Conservation (phyloP, 1,140 invertebrate species). For the Branchinecta lynchi region DNA sequence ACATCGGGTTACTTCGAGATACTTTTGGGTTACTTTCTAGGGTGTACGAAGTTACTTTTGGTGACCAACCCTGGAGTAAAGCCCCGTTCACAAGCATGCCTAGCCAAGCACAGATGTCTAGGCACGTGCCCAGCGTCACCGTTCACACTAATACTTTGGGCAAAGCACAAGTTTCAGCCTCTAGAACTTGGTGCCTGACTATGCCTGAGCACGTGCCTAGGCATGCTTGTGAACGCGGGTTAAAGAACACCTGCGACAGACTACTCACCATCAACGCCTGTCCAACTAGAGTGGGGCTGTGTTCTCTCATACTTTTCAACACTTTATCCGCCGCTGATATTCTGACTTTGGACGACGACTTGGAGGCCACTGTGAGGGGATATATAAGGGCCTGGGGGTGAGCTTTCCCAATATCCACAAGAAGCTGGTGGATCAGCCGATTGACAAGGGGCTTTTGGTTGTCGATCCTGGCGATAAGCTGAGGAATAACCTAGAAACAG, state of each 20-base stretch:
- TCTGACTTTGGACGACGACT: conserved; percentile 68
- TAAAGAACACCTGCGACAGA: neutral
- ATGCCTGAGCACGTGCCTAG: too few species aligned
- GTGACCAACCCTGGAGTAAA: too few species aligned
- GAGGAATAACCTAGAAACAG: conserved; percentile 66
- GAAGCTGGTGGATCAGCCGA: conserved; percentile 73
- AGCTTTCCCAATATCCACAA: conserved; percentile 76
- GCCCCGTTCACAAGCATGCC: too few species aligned
- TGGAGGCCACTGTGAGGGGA: conserved; percentile 90
- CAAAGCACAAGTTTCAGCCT: too few species aligned
- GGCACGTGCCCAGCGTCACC: too few species aligned
- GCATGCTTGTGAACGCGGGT: neutral
- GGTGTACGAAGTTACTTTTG: too few species aligned
- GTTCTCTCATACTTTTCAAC: conserved; percentile 85
- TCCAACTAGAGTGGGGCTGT: conserved; percentile 74
- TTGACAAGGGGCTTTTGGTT: conserved; percentile 72
- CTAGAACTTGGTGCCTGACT: too few species aligned
- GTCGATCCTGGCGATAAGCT: conserved; percentile 94
- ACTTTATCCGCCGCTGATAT: conserved; percentile 87
- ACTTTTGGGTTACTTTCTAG: too few species aligned
- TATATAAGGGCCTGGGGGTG: conserved; percentile 86
- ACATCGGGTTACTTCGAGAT: too few species aligned
- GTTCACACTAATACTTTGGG: too few species aligned
- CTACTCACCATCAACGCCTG: conserved; percentile 62
- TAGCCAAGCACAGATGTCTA: too few species aligned